phyloP scores from a whole-genome alignment of 2,113 vertebrate genomes.

The Cheirogaleus medius region DNA sequence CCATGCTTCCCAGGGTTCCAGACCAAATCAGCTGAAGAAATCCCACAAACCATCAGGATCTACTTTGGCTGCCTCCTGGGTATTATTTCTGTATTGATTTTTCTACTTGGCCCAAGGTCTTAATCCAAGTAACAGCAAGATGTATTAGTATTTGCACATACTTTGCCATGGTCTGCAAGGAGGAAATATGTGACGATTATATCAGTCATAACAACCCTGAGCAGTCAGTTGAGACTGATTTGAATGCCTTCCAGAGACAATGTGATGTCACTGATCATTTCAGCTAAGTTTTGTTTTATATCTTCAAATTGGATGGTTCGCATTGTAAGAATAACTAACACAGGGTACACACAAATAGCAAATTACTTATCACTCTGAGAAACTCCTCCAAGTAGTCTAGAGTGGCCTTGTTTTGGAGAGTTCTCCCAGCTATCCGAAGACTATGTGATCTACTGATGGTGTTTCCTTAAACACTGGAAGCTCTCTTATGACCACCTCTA shows the following conservation, averaged over 20 bases:
- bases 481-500: background rate
- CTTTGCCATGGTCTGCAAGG: background rate
- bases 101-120: background rate
- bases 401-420: background rate
- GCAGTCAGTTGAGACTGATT: background rate
- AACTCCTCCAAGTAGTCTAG: background rate
- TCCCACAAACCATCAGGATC: background rate
- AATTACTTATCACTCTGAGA: background rate
- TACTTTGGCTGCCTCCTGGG: background rate
- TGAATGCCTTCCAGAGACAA: background rate
- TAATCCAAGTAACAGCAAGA: background rate
- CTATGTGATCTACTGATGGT: background rate
- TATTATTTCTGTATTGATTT: conserved; percentile 8
- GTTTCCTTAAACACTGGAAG: conserved; percentile 16
- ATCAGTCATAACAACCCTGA: background rate
- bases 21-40: background rate
- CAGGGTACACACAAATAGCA: background rate
- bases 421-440: background rate
- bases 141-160: background rate
- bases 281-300: background rate
- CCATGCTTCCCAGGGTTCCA: background rate
- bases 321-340: background rate
- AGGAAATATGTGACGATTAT: conserved; percentile 8
- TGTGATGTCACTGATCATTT: background rate
- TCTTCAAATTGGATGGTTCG: background rate